Base-by-base conservation (phyloP, 2,113 vertebrate species). In the Varanus komodoensis region DNA sequence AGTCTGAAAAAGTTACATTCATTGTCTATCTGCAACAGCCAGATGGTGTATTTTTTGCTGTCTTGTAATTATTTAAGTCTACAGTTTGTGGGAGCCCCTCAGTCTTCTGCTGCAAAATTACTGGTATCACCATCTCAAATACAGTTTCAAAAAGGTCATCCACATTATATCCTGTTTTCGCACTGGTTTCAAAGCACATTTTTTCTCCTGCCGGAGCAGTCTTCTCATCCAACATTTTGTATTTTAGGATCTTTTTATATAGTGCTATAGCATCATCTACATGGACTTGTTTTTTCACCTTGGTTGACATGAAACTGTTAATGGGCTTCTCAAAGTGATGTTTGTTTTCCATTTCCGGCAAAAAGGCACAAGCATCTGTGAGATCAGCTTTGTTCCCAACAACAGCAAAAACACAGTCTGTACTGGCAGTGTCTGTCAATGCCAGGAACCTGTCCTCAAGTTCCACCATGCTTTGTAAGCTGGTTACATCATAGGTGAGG, bases 181-280 rank as follows among this genome's bases (percentile, higher is more conserved):
- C 99, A 0, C 99, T 99, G 4, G 99, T 99, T 97, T 99, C 99
- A 9, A 99, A 99, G 96, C 99, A 99, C 98, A 99, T 98, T 88
- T 96, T 98, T 92, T 99, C 99, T 0, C 98, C 99, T 0, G 98
- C 97, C 0, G 98, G 97, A 84, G 97, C 96, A 54, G 95, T 97
- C 88, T 96, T 97, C 84, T 99, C 99, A 0, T 99, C 98, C 88
- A 98, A 95, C 97, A 98, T 98, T 95, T 97, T 98, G 92, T 99
- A 99, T 81, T 97, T 98, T 50, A 99, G 92, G 88, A 99, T 98
- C 90, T 98, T 98, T 86, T 96, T 98, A 44, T 99, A 99, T 68
- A 99, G 96, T 0, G 98, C 97, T 78, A 97, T 68, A 0, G 98
- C 99, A 0, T 99, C 99, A 82, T 99, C 98, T 0, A 25, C 95